Evolutionary conservation across 2,888 invertebrate species (phyloP).

Genomic region (Theretra japonica): DNA sequence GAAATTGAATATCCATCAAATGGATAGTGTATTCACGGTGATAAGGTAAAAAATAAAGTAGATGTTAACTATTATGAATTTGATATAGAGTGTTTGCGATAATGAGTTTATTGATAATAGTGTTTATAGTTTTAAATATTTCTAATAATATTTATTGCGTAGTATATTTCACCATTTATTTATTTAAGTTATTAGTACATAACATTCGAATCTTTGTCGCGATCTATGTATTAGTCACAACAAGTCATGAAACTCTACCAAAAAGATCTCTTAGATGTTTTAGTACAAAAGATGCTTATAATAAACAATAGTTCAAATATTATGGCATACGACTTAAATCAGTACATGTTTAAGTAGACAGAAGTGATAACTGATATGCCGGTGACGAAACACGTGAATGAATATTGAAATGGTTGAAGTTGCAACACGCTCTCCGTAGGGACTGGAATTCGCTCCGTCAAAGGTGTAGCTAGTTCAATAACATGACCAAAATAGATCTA

Average conservation of each 20-base stretch:
- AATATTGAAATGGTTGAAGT: constrained; percentile 7
- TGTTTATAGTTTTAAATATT: too few relatives aligned
- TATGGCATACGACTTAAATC: background rate
- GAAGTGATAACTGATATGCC: background rate
- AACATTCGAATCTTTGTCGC: too few relatives aligned
- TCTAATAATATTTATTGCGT: too few relatives aligned
- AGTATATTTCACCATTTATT: too few relatives aligned
- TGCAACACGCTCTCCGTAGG: constrained; percentile 13
- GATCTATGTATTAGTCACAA: too few relatives aligned
- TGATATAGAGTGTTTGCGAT: too few relatives aligned
- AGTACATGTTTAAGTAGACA: background rate
- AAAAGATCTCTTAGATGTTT: background rate
- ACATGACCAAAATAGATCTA: constrained; percentile 61
- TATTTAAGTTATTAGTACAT: too few relatives aligned
- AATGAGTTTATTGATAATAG: too few relatives aligned
- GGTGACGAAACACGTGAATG: background rate
- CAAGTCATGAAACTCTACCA: background rate
- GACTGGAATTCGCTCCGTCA: constrained; percentile 27
- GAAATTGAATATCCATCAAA: too few relatives aligned
- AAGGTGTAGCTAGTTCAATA: constrained; percentile 38
- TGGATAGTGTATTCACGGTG: too few relatives aligned
- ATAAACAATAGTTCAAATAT: background rate
- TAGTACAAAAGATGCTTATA: background rate
- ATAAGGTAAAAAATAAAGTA: too few relatives aligned
- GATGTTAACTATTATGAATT: too few relatives aligned